These are phyloP conservation scores for Ispidina picta DNA, from an alignment of 2,797 vertebrate genomes.

Conservation along the genomic window DNA sequence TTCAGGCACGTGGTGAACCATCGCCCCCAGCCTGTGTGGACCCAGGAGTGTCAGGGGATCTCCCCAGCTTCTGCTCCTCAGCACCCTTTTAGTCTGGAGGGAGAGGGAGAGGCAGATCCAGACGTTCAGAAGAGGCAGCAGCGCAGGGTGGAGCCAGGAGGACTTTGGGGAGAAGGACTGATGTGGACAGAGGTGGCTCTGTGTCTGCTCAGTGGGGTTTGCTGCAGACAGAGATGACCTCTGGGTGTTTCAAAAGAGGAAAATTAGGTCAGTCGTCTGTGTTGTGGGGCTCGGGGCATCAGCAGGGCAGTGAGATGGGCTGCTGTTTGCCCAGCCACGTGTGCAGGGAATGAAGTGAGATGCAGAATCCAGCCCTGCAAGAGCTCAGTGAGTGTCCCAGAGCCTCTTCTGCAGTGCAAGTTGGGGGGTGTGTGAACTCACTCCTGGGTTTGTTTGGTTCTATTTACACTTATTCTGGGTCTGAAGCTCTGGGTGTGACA, in stretches of 20 bases:
- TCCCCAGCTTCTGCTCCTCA: not conserved
- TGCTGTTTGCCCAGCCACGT: rapidly evolving
- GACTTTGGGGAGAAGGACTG: not conserved
- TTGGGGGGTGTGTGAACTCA: not conserved
- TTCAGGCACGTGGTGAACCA: rapidly evolving
- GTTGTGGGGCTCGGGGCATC: conserved; percentile 1
- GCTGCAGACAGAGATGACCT: conserved; percentile 38
- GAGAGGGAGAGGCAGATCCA: not conserved
- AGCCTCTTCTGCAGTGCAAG: not conserved
- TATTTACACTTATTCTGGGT: not conserved
- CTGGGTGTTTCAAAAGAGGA: conserved; percentile 28
- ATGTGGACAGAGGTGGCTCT: not conserved
- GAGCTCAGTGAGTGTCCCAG: not conserved
- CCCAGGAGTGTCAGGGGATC: not conserved
- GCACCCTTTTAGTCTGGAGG: not conserved
- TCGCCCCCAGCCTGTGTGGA: rapidly evolving
- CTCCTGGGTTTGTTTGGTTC: too few relatives aligned
- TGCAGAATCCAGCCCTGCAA: not conserved
- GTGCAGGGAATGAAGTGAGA: not conserved
- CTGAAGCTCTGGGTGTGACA: not conserved
- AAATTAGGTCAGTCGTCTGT: conserved; percentile 62
- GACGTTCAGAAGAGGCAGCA: not conserved
- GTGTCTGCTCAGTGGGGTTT: not conserved
- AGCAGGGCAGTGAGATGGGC: not conserved
- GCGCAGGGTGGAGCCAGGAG: not conserved